These are phyloP conservation scores for Scomber colias DNA, from an alignment of 2,113 vertebrate genomes.

Conservation along the genomic window DNA sequence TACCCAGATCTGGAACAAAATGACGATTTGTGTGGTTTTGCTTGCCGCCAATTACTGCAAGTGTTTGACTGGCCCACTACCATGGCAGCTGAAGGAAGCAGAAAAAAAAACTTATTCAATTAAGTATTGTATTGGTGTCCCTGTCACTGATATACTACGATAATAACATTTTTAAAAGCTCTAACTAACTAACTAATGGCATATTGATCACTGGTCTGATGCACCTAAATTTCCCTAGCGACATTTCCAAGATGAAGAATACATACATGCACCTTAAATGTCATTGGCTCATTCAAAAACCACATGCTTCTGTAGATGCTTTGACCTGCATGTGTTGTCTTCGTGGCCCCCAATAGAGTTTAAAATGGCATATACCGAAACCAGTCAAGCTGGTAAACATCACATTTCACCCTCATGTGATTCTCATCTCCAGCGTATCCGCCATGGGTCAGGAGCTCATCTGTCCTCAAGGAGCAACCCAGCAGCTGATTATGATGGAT, in stretches of 20 bases:
- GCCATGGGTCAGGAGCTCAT: constrained; percentile 66
- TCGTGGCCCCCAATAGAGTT: not conserved
- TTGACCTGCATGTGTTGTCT: not conserved
- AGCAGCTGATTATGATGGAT: constrained; percentile 73
- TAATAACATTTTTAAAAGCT: too few relatives aligned
- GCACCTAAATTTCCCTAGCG: constrained; percentile 5
- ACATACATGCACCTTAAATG: not conserved
- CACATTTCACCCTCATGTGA: constrained; percentile 63
- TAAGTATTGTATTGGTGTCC: too few relatives aligned
- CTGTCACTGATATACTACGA: too few relatives aligned
- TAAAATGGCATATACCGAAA: constrained; percentile 41
- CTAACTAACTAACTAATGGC: too few relatives aligned
- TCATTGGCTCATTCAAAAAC: not conserved
- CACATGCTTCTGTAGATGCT: not conserved
- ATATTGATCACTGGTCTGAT: not conserved
- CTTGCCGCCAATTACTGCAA: too few relatives aligned
- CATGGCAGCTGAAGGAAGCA: too few relatives aligned
- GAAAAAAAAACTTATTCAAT: too few relatives aligned
- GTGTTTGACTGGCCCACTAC: too few relatives aligned
- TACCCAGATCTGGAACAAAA: too few relatives aligned
- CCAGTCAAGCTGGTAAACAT: constrained; percentile 66
- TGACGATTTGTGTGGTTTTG: too few relatives aligned
- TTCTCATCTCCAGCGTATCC: constrained; percentile 61
- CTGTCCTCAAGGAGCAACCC: constrained; percentile 63
- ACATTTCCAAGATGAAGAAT: constrained; percentile 15